Conservation (phyloP, 2,113 vertebrate species). For the Picathartes gymnocephalus region DNA sequence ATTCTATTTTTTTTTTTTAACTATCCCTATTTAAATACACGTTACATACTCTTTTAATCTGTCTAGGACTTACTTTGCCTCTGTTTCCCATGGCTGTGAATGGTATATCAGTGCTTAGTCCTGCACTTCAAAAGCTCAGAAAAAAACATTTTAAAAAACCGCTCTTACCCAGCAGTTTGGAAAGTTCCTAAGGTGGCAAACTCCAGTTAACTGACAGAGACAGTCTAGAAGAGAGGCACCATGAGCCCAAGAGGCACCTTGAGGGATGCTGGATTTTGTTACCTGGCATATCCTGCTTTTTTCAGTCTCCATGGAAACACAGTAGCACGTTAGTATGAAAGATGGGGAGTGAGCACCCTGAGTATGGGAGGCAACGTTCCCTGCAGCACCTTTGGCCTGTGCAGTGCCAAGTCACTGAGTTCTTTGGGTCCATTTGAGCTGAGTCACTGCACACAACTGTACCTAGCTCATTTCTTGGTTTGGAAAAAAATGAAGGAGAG, state of each 20-base stretch:
- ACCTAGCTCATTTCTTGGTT: background rate
- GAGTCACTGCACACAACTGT: background rate
- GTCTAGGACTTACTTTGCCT: background rate
- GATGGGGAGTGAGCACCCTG: background rate
- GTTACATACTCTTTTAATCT: background rate
- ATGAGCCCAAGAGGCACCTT: background rate
- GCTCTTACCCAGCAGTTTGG: background rate
- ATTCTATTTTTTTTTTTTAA: background rate
- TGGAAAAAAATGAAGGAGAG: background rate
- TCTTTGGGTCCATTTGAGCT: background rate
- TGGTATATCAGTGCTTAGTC: background rate
- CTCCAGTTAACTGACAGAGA: background rate
- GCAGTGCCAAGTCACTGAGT: background rate
- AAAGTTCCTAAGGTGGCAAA: background rate
- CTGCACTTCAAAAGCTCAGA: background rate
- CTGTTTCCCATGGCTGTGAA: background rate
- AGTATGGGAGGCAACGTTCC: rapidly evolving
- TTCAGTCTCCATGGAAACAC: background rate
- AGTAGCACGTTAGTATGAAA: background rate
- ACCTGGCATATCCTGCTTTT: background rate
- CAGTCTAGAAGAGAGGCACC: background rate
- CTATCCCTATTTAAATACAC: background rate
- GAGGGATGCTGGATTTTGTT: background rate
- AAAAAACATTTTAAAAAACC: background rate
- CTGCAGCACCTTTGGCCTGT: background rate